Evolutionary conservation across 1,140 invertebrate species (phyloP).

Genomic region (Aphelenchoides fujianensis): DNA sequence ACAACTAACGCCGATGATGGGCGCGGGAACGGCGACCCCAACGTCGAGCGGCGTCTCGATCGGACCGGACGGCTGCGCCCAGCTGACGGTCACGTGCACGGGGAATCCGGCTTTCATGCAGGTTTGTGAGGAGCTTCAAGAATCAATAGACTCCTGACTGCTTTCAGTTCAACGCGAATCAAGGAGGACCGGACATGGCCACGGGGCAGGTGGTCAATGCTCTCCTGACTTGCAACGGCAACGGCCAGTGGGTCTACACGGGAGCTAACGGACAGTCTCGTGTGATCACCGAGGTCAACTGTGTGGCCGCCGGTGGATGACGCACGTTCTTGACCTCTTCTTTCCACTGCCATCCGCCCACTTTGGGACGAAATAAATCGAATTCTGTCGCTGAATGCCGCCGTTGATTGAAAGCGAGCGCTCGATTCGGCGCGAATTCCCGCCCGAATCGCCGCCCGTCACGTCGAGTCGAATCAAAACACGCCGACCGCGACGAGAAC

Average conservation of each 20-base stretch:
- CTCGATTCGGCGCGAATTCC: too few relatives aligned
- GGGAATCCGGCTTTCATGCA: conserved; percentile 2
- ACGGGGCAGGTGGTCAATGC: conserved; percentile 8
- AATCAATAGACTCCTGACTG: background rate
- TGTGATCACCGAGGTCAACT: conserved; percentile 15
- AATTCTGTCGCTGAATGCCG: too few relatives aligned
- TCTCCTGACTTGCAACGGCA: background rate
- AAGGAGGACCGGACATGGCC: conserved; percentile 1
- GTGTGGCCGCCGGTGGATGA: conserved; percentile 7
- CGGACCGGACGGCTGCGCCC: conserved; percentile 5
- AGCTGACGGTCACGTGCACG: conserved; percentile 12
- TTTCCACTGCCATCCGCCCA: too few relatives aligned
- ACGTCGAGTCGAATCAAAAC: too few relatives aligned
- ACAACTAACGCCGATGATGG: conserved; percentile 8
- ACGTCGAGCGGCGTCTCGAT: background rate
- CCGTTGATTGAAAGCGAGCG: too few relatives aligned
- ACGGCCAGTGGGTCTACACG: conserved; percentile 11
- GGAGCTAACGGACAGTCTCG: background rate
- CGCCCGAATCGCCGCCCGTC: too few relatives aligned
- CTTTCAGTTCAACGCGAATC: conserved; percentile 15
- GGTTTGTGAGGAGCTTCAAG: background rate
- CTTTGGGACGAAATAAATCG: too few relatives aligned
- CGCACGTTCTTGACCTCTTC: too few relatives aligned
- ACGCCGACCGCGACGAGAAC: too few relatives aligned
- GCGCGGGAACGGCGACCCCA: background rate